Percentiles rank a stretch among this genome's conserved stretches.
Evolutionary conservation across 53 echinoderm and acorn worm genomes (phyloP).

Genomic region (Luidia sarsii): DNA sequence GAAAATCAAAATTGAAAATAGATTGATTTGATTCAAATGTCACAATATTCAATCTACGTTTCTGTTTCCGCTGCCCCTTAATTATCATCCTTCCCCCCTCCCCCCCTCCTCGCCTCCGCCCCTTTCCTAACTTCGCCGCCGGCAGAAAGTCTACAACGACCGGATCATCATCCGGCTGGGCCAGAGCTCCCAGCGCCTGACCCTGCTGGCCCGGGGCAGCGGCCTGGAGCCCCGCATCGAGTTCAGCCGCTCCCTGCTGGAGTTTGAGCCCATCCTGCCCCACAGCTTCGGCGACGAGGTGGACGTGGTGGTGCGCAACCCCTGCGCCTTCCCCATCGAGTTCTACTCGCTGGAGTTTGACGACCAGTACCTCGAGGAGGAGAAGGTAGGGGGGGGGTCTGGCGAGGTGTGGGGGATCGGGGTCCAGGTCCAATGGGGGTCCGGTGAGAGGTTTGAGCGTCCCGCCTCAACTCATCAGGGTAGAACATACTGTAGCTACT

Average conservation of each 20-base stretch:
- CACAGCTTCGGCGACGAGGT: slow-evolving; percentile 96
- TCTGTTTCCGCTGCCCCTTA: too few relatives aligned
- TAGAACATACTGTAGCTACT: too few relatives aligned
- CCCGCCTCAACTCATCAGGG: too few relatives aligned
- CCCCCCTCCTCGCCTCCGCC: too few relatives aligned
- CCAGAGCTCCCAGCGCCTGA: slow-evolving; percentile 93
- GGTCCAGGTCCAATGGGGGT: too few relatives aligned
- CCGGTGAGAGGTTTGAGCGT: too few relatives aligned
- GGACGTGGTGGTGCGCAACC: slow-evolving; percentile 91
- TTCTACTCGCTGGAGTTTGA: slow-evolving; percentile 99
- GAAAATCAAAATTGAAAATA: too few relatives aligned
- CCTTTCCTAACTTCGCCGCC: too few relatives aligned
- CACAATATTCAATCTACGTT: too few relatives aligned
- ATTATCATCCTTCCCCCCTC: too few relatives aligned
- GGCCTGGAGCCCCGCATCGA: slow-evolving; percentile 96
- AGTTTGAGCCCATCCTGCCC: slow-evolving; percentile 98
- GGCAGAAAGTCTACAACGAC: slow-evolving; percentile 95
- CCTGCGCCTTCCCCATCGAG: slow-evolving; percentile 92
- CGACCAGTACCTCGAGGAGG: slow-evolving; percentile 93
- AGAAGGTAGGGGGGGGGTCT: slow-evolving; percentile 72
- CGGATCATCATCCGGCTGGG: slow-evolving; percentile 80
- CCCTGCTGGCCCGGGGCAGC: slow-evolving; percentile 81
- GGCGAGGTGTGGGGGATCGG: too few relatives aligned
- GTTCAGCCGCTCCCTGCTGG: slow-evolving; percentile 86
- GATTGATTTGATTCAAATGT: too few relatives aligned